A percentile compares a stretch with the other conserved stretches of the same genome.
phyloP scores from a whole-genome alignment of 2,888 invertebrate genomes.

The Mantis religiosa region DNA sequence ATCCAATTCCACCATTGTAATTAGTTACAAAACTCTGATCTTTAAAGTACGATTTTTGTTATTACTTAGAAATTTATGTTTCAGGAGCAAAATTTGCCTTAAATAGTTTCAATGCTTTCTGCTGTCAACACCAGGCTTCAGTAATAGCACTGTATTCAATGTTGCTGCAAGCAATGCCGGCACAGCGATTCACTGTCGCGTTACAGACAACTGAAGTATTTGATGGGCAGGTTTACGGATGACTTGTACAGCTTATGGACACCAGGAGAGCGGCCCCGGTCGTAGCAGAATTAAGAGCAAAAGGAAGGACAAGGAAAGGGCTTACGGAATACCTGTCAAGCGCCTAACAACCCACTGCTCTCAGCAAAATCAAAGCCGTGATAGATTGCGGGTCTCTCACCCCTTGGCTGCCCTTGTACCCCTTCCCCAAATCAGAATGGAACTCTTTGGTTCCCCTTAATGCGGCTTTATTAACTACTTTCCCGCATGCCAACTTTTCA shows the following conservation, averaged over 20 bases:
- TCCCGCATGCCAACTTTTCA: constrained; percentile 32
- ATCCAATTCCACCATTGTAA: too few relatives aligned
- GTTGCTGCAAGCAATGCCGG: too few relatives aligned
- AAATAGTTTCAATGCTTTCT: too few relatives aligned
- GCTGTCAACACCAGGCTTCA: too few relatives aligned
- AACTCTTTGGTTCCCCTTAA: constrained; percentile 33
- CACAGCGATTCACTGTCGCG: too few relatives aligned
- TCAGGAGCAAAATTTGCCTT: too few relatives aligned
- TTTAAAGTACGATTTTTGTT: too few relatives aligned
- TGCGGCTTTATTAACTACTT: constrained; percentile 35
- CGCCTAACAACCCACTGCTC: constrained; percentile 9
- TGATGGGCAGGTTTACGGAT: too few relatives aligned
- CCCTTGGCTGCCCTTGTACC: constrained; percentile 11
- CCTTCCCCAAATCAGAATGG: constrained; percentile 30
- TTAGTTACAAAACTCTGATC: too few relatives aligned
- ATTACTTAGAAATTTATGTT: too few relatives aligned
- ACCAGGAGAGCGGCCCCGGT: not conserved
- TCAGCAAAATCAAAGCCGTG: constrained; percentile 22
- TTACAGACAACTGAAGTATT: too few relatives aligned
- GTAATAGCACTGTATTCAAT: too few relatives aligned
- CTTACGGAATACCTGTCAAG: constrained; percentile 1
- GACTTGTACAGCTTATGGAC: not conserved
- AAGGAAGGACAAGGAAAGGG: not conserved
- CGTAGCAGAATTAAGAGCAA: not conserved
- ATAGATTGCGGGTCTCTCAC: constrained; percentile 29